Base-by-base conservation (phyloP, 2,113 vertebrate species). In the Felis chaus region DNA sequence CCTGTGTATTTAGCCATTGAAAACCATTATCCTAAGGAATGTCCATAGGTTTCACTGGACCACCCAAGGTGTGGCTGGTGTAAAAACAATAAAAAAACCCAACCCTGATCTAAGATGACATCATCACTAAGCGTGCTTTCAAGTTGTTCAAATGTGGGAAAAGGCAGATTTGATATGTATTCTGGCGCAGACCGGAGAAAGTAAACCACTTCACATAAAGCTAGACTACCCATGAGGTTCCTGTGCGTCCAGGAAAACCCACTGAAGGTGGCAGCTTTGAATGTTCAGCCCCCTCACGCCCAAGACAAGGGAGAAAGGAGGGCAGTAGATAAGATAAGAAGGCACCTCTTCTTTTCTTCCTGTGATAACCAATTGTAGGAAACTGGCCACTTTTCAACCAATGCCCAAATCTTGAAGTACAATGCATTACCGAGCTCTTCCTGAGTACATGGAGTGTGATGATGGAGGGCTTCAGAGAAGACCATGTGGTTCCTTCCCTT, bases 21-120 rank as follows among this genome's bases (percentile, higher is more conserved):
- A 87, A 79, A 73, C 50, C 15, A 63, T 74, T 87, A 79, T 89
- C 94, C 39, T 81, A 69, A 87, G 80, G 66, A 84, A 94, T 12
- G 7, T 29, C 5, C 29, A 8, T 41, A 74, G 79, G 36, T 45
- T 66, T 93, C 33, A 11, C 8, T n/a, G 86, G 41, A 65, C 79
- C 18, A 4, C 55, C 9, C 4, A 50, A 53, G 15, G 33, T 13
- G 41, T 31, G 48, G n/a, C 13, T 65, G 15, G 10, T 55, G 5
- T 71, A 45, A 87, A 94, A 68, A 95, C 12, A 48, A 11, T 27
- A 48, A 55, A 31, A 23, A 41, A 13, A 65, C 5, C 12, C 9
- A 29, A 5, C 69, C 39, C 3, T 27, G 39, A 25, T 74, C 71
- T 74, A 74, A 74, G 25, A 74, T 45, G 39, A 45, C 53, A 15